Conservation (phyloP, 2,888 invertebrate genomes). For the Leucania comma region DNA sequence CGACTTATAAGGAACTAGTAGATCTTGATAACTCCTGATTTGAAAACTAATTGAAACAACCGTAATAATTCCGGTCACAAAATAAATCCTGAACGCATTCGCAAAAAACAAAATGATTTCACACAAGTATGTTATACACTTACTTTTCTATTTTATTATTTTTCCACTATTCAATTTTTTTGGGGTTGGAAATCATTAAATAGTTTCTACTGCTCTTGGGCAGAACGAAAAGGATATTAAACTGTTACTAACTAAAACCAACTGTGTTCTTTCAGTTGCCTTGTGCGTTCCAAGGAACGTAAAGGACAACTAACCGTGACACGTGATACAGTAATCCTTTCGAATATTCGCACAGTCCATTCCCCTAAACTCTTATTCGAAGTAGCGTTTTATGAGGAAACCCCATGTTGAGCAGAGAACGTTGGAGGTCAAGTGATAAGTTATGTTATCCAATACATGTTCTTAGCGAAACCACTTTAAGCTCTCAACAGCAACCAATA, state of each 20-base stretch:
- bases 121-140: too few relatives aligned
- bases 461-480: conserved; percentile 19
- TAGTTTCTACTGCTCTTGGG: too few relatives aligned
- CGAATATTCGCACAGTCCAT: background rate
- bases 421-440: conserved; percentile 20
- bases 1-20: background rate
- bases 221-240: too few relatives aligned
- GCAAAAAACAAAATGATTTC: background rate
- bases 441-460: conserved; percentile 18
- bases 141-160: too few relatives aligned
- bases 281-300: too few relatives aligned
- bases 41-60: background rate
- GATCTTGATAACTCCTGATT: conserved; percentile 14
- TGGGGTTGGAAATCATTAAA: too few relatives aligned
- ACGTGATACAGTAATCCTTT: too few relatives aligned
- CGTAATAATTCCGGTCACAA: background rate
- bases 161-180: too few relatives aligned
- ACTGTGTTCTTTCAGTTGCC: too few relatives aligned
- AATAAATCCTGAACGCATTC: background rate
- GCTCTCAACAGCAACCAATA: background rate
- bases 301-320: too few relatives aligned
- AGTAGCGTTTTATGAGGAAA: conserved; percentile 5
- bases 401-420: conserved; percentile 13
- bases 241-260: too few relatives aligned
- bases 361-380: conserved; percentile 6